Base-by-base conservation (phyloP, 2,888 invertebrate genomes). In the Rotaria magnacalcarata region DNA sequence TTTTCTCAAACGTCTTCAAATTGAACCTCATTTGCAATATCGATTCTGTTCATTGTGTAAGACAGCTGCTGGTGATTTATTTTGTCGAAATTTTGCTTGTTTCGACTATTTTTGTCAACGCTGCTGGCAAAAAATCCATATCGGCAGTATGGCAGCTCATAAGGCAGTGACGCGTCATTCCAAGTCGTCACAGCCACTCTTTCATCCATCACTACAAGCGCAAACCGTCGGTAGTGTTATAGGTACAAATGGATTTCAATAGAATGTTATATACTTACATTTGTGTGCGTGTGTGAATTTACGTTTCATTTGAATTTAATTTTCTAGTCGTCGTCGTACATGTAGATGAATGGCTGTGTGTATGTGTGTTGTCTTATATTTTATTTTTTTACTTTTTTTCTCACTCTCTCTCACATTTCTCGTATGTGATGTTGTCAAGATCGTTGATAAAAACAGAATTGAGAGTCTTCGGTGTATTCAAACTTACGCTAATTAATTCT, bases 21-120 rank as follows among this genome's bases (percentile, higher is more conserved):
- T 98, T 74, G 96, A 98, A 92, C 98, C 98, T 0, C 99, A 98
- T 91, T 92, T 99, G 89, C 98, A 98, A 91, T 97, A 98, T 91
- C 95, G 96, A 0, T 93, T 95, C 89, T 99, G 99, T 90, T 95
- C 95, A 2, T 92, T 94, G 87, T 99, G 98, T 92, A 94, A 94
- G 85, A 93, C 56, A 75, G 96, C 96, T 90, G 95, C 96, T 90
- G 99, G 97, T 0, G 96, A 97, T 0, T 97, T 97, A 91, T 99
- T 97, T 92, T 99, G 98, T 90, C 93, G 96, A 14, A 96, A 97
- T 90, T 93, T 95, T 87, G 92, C 93, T 85, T 97, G 96, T 92
- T 96, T 96, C 92, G 94, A 94, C 88, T 99, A 99, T 91, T 98
- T 95, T 92, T 99, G 98, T 91, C 94, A 95, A 86, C 94, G 93